Evolutionary conservation across 2,797 vertebrate species (phyloP).

Genomic region (Erithacus rubecula): DNA sequence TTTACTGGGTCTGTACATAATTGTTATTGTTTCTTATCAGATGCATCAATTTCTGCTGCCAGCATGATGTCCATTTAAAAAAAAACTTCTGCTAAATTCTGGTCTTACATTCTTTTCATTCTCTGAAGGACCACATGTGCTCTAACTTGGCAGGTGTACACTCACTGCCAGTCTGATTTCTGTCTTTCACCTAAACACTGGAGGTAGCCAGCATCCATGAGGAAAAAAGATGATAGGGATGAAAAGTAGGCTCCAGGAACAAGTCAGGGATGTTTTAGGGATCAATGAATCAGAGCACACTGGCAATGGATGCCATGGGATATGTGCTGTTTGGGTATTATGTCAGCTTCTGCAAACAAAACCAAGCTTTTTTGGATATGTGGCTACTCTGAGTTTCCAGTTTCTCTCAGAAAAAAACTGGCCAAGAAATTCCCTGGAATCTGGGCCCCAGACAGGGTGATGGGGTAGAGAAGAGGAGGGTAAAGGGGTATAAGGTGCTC

Average conservation of each 20-base stretch:
- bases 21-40: background rate
- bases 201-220: constrained; percentile 8
- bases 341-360: background rate
- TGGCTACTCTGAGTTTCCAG: constrained; percentile 22
- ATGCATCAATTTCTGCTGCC: background rate
- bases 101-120: background rate
- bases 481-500: constrained; percentile 57
- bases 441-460: constrained; percentile 36
- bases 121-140: background rate
- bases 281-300: background rate
- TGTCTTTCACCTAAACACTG: background rate
- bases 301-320: background rate
- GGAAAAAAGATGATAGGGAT: background rate
- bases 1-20: background rate
- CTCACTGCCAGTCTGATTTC: background rate
- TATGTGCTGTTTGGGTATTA: background rate
- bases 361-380: background rate
- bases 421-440: constrained; percentile 55
- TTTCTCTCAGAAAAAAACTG: constrained; percentile 1
- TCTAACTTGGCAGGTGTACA: background rate
- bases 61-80: background rate
- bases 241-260: background rate
- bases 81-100: background rate
- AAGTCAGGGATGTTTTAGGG: background rate
- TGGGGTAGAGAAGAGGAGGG: constrained; percentile 9